Conservation (phyloP, 2,888 invertebrate genomes). For the Tanypteryx hageni region DNA sequence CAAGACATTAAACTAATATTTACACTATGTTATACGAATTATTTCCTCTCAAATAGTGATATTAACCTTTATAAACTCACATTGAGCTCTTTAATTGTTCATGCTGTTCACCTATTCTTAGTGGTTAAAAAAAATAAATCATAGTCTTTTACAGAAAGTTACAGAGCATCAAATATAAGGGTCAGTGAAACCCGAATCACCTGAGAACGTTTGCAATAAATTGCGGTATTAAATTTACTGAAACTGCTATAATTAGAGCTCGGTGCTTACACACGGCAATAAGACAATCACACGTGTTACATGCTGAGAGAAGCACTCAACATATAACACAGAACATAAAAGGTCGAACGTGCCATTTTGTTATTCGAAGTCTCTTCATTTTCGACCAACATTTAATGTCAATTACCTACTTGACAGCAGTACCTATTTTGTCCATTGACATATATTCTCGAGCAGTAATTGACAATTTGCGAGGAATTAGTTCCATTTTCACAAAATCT, state of each 20-base stretch:
- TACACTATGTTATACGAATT: background rate
- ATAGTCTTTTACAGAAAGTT: background rate
- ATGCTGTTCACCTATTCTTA: slow-evolving; percentile 2
- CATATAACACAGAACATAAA: slow-evolving; percentile 15
- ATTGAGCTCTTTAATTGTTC: background rate
- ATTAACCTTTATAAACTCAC: background rate
- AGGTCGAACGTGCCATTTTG: slow-evolving; percentile 60
- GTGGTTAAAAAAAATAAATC: slow-evolving; percentile 22
- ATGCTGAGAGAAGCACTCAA: background rate
- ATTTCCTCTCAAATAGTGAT: background rate
- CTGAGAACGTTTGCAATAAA: background rate
- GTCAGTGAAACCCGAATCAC: background rate
- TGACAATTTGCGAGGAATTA: slow-evolving; percentile 59
- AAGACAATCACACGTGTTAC: background rate
- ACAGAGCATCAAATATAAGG: background rate
- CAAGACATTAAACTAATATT: slow-evolving; percentile 52
- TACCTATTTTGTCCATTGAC: slow-evolving; percentile 9
- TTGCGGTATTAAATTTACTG: background rate
- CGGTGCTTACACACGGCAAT: background rate
- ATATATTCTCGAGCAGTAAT: slow-evolving; percentile 39
- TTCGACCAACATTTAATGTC: slow-evolving; percentile 21
- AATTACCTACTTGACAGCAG: slow-evolving; percentile 27
- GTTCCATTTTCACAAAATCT: slow-evolving; percentile 51
- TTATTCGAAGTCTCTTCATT: slow-evolving; percentile 48
- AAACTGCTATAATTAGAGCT: background rate